Percentiles rank a stretch among this genome's conserved stretches.
Conservation (phyloP, 2,888 invertebrate genomes). For the Pseudeuparius sepicola region DNA sequence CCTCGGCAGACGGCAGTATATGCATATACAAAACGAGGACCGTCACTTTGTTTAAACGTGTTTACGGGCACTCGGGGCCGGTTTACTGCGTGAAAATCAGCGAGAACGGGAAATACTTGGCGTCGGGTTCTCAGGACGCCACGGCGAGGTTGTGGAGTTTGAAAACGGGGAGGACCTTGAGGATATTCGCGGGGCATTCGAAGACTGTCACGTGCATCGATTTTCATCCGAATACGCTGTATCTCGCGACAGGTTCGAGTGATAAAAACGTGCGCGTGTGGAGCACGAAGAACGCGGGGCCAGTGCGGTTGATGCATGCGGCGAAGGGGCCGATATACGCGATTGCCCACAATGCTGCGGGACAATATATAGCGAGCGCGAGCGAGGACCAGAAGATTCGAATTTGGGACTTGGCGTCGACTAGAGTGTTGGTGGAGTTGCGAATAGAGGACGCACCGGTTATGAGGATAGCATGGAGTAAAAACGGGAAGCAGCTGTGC, state of each 20-base stretch:
- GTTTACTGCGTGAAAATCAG: conserved; percentile 80
- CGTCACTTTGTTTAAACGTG: conserved; percentile 29
- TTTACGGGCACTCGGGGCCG: conserved; percentile 76
- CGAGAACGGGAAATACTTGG: conserved; percentile 58
- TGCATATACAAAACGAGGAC: conserved; percentile 32
- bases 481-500: conserved; percentile 49
- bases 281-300: conserved; percentile 72
- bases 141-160: conserved; percentile 74
- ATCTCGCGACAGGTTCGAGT: conserved; percentile 83
- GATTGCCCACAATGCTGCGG: conserved; percentile 76
- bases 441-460: conserved; percentile 54
- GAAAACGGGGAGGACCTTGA: conserved; percentile 70
- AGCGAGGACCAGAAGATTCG: conserved; percentile 65
- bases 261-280: conserved; percentile 83
- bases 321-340: conserved; percentile 65
- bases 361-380: conserved; percentile 73
- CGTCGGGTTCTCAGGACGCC: conserved; percentile 70
- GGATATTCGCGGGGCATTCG: conserved; percentile 81
- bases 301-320: conserved; percentile 70
- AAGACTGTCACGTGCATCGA: conserved; percentile 80
- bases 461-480: conserved; percentile 52
- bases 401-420: conserved; percentile 63
- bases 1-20: conserved; percentile 33
- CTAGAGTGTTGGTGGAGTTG: conserved; percentile 53
- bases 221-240: conserved; percentile 87